A percentile compares a stretch with the other conserved stretches of the same genome.
These are phyloP conservation scores for Cardinalis cardinalis DNA, from an alignment of 2,113 vertebrate species.

Conservation along the genomic window DNA sequence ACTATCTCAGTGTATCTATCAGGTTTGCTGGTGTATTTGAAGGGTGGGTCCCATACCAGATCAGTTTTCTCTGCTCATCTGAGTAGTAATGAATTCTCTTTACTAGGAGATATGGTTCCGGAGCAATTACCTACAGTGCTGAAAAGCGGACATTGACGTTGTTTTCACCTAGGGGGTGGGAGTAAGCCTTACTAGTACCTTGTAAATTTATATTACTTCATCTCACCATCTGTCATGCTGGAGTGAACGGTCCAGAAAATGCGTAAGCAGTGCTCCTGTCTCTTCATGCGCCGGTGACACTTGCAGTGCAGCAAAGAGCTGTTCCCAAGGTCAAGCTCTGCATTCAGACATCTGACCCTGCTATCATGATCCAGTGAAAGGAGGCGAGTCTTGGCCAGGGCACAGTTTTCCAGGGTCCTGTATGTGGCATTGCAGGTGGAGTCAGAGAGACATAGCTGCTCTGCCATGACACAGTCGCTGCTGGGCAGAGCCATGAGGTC, in stretches of 20 bases:
- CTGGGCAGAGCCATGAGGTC: constrained; percentile 30
- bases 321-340: constrained; percentile 75
- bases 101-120: not conserved
- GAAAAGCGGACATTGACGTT: not conserved
- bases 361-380: constrained; percentile 57
- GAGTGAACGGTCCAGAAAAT: constrained; percentile 86
- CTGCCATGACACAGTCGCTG: constrained; percentile 80
- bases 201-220: not conserved
- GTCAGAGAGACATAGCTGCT: constrained; percentile 78
- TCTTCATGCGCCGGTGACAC: constrained; percentile 85
- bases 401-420: constrained; percentile 79
- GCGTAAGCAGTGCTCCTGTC: constrained; percentile 83
- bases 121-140: not conserved
- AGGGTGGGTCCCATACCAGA: not conserved
- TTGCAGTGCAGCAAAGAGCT: constrained; percentile 83
- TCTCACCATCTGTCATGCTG: constrained; percentile 80
- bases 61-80: not conserved
- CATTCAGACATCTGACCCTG: constrained; percentile 77
- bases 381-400: constrained; percentile 57
- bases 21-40: not conserved
- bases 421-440: constrained; percentile 78
- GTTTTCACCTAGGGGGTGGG: not conserved
- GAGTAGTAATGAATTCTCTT: not conserved
- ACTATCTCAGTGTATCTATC: not conserved
- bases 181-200: not conserved